Base-by-base conservation (phyloP, 2,113 vertebrate species). In the Halcyon senegalensis region DNA sequence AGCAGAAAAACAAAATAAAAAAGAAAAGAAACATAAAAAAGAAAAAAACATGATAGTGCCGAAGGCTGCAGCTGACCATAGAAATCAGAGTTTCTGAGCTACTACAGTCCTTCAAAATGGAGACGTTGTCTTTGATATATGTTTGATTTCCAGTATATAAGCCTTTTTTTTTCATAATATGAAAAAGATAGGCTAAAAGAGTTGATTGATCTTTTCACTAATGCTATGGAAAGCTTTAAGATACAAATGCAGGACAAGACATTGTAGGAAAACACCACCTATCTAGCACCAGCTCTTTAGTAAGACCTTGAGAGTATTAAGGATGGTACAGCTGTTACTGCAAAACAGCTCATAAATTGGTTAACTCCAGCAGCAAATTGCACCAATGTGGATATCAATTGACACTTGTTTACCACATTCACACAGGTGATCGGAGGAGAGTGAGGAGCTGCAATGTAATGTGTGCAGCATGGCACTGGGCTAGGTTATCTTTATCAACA, bases 401-500 rank as follows among this genome's bases (percentile, higher is more conserved):
- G 77, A 31, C 48, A 50, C 79, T 70, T 92, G 96, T 94, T 94
- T 93, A 94, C 74, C 91, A 94, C 92, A 84, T 81, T 80, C 95
- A 94, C 89, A 92, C 66, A 91, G 95, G 77, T 91, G 95, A 84
- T 69, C 64, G 86, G 64, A 96, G n/a, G 67, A 73, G 43, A 87
- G 70, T 90, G 92, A 93, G 88, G 55, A 90, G 85, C 27, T 63
- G 37, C 53, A 43, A 56, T 37, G n/a, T 27, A 51, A 55, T 0
- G 6, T 43, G 37, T 56, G 87, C 50, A 69, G 74, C 0, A 0
- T 35, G 27, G 56, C 39, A n/a, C 18, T 56, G 86, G 84, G 77
- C 72, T 94, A 58, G 83, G 80, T 74, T 81, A 44, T 90, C 72
- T n/a, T 70, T 74, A 73, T 33, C 68, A 90, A 63, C 85, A 88